Conservation (phyloP, 2,113 vertebrate species). For the Anoura caudifer region DNA sequence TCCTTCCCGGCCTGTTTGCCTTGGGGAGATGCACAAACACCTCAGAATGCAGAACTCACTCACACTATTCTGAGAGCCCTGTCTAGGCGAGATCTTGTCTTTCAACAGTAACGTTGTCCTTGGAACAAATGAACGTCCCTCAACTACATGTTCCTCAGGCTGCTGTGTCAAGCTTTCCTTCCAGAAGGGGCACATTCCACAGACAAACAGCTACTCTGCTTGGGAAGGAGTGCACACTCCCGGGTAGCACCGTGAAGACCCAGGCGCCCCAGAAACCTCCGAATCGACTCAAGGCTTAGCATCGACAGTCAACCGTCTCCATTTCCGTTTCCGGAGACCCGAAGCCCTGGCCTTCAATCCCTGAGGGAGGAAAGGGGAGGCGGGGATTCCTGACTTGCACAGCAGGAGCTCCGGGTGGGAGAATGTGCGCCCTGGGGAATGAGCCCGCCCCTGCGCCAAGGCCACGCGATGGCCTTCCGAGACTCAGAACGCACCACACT, state of each 20-base stretch:
- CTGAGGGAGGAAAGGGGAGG: background rate
- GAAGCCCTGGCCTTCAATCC: background rate
- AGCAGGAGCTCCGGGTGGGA: background rate
- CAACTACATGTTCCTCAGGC: background rate
- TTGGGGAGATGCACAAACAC: no score
- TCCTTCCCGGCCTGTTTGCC: conserved; percentile 53
- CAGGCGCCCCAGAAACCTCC: background rate
- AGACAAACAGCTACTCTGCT: background rate
- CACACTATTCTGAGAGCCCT: background rate
- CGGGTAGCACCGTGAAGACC: background rate
- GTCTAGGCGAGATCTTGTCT: conserved; percentile 27
- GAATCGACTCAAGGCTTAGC: conserved; percentile 24
- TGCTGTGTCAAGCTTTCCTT: conserved; percentile 19
- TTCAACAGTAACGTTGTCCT: conserved; percentile 46
- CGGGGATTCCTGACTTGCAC: background rate
- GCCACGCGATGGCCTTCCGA: background rate
- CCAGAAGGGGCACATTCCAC: background rate
- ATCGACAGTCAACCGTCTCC: background rate
- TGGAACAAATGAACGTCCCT: conserved; percentile 54
- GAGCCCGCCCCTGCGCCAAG: no score
- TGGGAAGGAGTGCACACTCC: background rate
- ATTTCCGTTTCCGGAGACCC: background rate
- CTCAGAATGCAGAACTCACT: no score
- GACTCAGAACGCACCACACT: background rate
- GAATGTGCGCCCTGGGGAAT: no score